Conservation (phyloP, 2,797 vertebrate genomes). For the Cetoscarus ocellatus region DNA sequence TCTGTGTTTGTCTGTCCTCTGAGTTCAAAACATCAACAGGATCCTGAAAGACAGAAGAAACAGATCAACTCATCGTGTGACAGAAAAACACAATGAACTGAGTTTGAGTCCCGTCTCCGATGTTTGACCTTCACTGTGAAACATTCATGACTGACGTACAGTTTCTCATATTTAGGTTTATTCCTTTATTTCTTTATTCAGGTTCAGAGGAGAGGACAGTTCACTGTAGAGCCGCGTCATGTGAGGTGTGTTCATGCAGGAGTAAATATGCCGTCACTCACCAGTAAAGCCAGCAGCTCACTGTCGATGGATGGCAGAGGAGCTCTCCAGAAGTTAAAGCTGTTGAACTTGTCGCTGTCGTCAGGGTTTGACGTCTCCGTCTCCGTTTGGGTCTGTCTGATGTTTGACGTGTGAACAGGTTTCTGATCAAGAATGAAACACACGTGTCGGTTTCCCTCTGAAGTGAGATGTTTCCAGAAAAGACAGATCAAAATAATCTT, state of each 20-base stretch:
- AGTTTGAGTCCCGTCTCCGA: too few species aligned
- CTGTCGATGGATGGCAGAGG: conserved; percentile 86
- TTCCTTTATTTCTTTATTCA: too few species aligned
- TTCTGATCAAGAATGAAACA: neutral
- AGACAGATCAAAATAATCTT: neutral
- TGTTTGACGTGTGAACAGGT: neutral
- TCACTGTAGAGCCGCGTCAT: too few species aligned
- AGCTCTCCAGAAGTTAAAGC: conserved; percentile 92
- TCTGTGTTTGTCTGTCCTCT: neutral
- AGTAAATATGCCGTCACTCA: too few species aligned
- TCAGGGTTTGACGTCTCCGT: rapidly evolving
- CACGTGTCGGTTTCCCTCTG: too few species aligned
- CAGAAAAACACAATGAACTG: neutral
- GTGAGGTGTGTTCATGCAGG: too few species aligned
- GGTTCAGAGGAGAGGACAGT: too few species aligned
- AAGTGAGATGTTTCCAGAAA: neutral
- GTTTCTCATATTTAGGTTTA: too few species aligned
- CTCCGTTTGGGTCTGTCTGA: neutral
- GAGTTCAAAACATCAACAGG: neutral
- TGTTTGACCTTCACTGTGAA: too few species aligned
- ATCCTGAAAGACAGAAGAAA: conserved; percentile 14
- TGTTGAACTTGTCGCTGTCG: conserved; percentile 79
- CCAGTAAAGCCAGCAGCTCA: conserved; percentile 88
- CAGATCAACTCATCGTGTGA: neutral
- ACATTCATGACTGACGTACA: too few species aligned